A percentile compares a stretch with the other conserved stretches of the same genome.
Conservation (phyloP, 2,888 invertebrate species). For the Melieria omissa region DNA sequence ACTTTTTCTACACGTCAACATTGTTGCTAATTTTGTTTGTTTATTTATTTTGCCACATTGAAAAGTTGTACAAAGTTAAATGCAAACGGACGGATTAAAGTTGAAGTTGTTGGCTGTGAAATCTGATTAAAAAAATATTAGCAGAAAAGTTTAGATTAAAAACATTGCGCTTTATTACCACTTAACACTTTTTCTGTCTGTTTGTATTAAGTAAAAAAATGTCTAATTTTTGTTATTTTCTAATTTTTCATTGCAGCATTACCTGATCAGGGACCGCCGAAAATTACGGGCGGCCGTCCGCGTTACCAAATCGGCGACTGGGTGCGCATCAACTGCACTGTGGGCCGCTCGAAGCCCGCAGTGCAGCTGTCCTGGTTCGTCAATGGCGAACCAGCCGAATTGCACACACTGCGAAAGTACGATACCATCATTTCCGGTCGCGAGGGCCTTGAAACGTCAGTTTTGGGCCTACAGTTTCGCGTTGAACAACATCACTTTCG, state of each 20-base stretch:
- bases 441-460: constrained; percentile 75
- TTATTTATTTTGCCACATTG: neutral
- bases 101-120: neutral
- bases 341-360: constrained; percentile 72
- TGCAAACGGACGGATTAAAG: neutral
- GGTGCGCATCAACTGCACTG: constrained; percentile 73
- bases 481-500: constrained; percentile 77
- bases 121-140: neutral
- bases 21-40: neutral
- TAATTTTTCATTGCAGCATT: constrained; percentile 66
- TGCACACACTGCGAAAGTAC: constrained; percentile 67
- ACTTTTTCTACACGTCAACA: neutral
- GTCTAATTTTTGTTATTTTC: constrained; percentile 14
- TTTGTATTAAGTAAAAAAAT: neutral
- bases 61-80: neutral
- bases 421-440: constrained; percentile 69
- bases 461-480: constrained; percentile 76
- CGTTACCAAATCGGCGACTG: constrained; percentile 72
- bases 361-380: constrained; percentile 72
- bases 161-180: neutral
- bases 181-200: neutral
- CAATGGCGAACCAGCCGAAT: constrained; percentile 70
- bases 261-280: constrained; percentile 72
- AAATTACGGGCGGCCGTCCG: constrained; percentile 70
- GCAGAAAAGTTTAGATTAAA: constrained; percentile 4